Conservation (phyloP, 2,797 vertebrate genomes). For the Acanthis flammea region DNA sequence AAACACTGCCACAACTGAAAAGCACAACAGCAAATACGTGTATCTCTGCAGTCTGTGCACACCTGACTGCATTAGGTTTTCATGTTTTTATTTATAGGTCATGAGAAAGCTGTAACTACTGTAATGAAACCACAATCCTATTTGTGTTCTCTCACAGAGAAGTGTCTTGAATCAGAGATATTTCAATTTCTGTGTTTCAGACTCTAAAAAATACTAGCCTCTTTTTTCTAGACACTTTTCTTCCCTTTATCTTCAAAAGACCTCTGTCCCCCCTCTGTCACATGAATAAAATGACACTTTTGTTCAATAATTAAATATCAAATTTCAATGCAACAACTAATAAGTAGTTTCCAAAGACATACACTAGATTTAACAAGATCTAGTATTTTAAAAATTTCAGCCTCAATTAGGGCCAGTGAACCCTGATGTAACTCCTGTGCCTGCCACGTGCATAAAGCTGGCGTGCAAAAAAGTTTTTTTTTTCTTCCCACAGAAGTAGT, state of each 20-base stretch:
- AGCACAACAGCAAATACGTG: neutral
- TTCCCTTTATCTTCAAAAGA: constrained; percentile 30
- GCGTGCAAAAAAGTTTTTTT: fast-evolving
- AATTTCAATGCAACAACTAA: neutral
- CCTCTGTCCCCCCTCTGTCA: neutral
- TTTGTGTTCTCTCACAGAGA: constrained; percentile 55
- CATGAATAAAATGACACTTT: neutral
- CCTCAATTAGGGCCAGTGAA: neutral
- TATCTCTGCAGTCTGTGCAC: neutral
- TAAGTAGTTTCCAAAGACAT: neutral
- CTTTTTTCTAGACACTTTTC: constrained; percentile 45
- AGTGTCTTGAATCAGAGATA: constrained; percentile 66
- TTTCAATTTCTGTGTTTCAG: constrained; percentile 68
- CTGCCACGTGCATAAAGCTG: fast-evolving
- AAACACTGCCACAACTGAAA: neutral
- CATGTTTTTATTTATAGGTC: constrained; percentile 65
- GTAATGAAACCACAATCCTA: constrained; percentile 68
- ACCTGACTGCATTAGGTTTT: constrained; percentile 64
- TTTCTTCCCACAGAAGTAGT: neutral
- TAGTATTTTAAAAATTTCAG: neutral
- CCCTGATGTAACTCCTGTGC: neutral
- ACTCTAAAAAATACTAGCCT: constrained; percentile 47
- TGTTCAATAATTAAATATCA: neutral
- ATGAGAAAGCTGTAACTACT: constrained; percentile 68
- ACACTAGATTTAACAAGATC: neutral